Percentiles rank a stretch among this genome's conserved stretches.
Conservation (phyloP, 30 jellyfish, hydroid and myxozoan species). For the Turritopsis rubra region DNA sequence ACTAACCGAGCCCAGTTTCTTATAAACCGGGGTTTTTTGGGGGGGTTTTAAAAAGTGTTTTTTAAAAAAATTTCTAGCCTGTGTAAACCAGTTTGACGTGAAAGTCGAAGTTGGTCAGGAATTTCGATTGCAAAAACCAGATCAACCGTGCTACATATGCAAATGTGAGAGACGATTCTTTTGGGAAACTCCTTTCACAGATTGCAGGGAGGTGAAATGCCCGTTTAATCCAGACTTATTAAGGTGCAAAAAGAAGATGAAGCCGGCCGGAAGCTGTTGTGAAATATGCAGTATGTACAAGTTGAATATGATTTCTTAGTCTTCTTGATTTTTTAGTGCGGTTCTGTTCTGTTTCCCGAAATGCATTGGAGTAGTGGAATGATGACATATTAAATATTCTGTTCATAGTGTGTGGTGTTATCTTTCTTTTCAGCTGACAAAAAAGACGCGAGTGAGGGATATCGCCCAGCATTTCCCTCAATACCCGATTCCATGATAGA, state of each 20-base stretch:
- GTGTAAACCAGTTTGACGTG: background rate
- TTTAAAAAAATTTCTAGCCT: background rate
- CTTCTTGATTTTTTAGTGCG: too few species aligned
- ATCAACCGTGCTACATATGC: background rate
- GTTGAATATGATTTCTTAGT: too few species aligned
- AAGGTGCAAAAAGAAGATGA: background rate
- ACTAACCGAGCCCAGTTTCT: background rate
- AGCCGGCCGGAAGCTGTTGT: conserved; percentile 8
- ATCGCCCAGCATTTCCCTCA: background rate
- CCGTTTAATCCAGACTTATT: background rate
- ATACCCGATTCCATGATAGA: background rate
- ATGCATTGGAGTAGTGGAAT: background rate
- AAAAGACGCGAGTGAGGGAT: background rate
- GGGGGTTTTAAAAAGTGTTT: background rate
- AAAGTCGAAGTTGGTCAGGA: background rate
- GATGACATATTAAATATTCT: background rate
- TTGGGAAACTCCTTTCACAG: background rate
- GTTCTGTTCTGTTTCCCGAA: background rate
- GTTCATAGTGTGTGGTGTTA: too few species aligned
- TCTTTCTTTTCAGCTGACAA: background rate
- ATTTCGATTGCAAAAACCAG: conserved; percentile 7
- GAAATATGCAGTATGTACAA: conserved; percentile 1
- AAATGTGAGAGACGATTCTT: background rate
- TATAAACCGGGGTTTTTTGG: too few species aligned
- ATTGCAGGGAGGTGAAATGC: background rate